phyloP scores from a whole-genome alignment of 1,140 invertebrate genomes.

The Ladona fulva region DNA sequence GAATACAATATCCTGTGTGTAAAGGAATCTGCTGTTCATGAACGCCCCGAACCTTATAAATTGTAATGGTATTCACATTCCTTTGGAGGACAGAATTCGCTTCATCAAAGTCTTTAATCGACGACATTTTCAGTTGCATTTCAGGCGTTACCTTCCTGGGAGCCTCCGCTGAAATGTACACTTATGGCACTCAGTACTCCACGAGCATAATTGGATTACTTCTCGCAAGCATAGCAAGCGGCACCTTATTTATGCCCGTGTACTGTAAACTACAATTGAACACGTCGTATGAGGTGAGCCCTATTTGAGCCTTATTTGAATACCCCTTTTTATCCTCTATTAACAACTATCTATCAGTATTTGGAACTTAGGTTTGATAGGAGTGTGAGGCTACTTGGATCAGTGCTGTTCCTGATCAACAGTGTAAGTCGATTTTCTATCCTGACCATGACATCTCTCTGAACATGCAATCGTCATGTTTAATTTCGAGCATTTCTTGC shows the following conservation, averaged over 20 bases:
- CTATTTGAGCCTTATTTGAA: background rate
- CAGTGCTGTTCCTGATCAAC: constrained; percentile 30
- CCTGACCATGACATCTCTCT: background rate
- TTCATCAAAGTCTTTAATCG: too few relatives aligned
- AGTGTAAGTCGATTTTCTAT: constrained; percentile 29
- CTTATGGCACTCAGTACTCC: constrained; percentile 33
- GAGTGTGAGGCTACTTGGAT: constrained; percentile 29
- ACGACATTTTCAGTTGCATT: constrained; percentile 34
- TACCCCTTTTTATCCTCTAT: too few relatives aligned
- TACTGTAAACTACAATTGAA: constrained; percentile 33
- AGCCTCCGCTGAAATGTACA: constrained; percentile 42
- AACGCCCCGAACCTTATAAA: too few relatives aligned
- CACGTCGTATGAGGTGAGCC: constrained; percentile 22
- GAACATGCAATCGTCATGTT: background rate
- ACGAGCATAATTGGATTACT: constrained; percentile 30
- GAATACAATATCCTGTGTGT: too few relatives aligned
- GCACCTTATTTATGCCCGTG: constrained; percentile 42
- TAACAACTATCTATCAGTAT: constrained; percentile 34
- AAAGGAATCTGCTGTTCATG: too few relatives aligned
- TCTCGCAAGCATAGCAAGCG: constrained; percentile 34
- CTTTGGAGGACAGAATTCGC: too few relatives aligned
- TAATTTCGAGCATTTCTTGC: constrained; percentile 29
- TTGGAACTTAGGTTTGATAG: constrained; percentile 34
- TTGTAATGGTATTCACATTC: too few relatives aligned
- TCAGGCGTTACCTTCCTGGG: constrained; percentile 45